These are phyloP conservation scores for Nothoprocta perdicaria DNA, from an alignment of 2,113 vertebrate genomes.

Conservation along the genomic window DNA sequence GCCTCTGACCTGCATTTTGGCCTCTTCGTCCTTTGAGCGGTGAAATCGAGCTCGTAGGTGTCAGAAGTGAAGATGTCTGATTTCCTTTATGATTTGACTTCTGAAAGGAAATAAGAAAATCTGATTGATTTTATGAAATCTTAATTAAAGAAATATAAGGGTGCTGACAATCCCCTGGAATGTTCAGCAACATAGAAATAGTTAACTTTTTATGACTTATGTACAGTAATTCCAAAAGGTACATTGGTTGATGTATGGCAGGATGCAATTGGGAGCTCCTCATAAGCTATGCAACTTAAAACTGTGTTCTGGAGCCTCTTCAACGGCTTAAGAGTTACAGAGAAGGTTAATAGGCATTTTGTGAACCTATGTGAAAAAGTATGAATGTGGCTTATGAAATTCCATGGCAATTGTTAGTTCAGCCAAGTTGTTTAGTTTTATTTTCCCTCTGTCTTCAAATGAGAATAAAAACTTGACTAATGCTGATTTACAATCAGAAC, in stretches of 20 bases:
- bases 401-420: conserved; percentile 12
- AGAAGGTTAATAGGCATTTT: background rate
- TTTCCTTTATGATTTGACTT: background rate
- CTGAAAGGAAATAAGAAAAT: background rate
- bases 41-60: background rate
- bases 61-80: background rate
- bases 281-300: background rate
- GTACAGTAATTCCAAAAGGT: background rate
- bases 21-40: background rate
- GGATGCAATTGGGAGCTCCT: conserved; percentile 23
- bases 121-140: background rate
- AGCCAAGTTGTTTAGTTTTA: background rate
- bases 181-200: background rate
- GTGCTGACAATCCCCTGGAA: background rate
- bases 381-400: conserved; percentile 30
- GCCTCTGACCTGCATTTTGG: background rate
- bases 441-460: too few relatives aligned
- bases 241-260: background rate
- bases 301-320: conserved; percentile 21
- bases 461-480: background rate
- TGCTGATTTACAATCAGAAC: conserved; percentile 13
- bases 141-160: background rate
- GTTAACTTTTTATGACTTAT: conserved; percentile 1
- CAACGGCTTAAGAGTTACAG: conserved; percentile 20
- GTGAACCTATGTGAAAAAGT: conserved; percentile 24